These are phyloP conservation scores for Diabrotica balteata DNA, from an alignment of 2,888 invertebrate species.

Conservation along the genomic window DNA sequence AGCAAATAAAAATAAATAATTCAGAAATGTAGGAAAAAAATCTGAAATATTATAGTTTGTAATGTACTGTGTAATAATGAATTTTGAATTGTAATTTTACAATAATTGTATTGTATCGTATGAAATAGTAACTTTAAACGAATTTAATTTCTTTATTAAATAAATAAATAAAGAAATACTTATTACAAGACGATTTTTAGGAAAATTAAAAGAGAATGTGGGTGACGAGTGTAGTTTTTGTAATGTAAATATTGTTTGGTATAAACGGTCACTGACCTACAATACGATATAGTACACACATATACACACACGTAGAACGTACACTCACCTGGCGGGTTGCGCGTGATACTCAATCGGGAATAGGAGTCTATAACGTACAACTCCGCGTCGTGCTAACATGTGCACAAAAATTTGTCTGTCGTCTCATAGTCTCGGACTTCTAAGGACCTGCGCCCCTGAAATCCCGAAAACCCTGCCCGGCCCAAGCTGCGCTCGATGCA, in stretches of 20 bases:
- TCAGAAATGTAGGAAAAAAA: too few species aligned
- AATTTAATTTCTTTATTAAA: too few species aligned
- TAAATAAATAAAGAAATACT: too few species aligned
- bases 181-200: too few species aligned
- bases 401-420: constrained; percentile 64
- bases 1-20: too few species aligned
- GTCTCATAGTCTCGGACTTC: constrained; percentile 59
- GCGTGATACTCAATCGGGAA: constrained; percentile 51
- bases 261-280: constrained; percentile 54
- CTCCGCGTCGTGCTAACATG: constrained; percentile 63
- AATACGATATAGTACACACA: constrained; percentile 41
- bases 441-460: constrained; percentile 45
- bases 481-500: constrained; percentile 55
- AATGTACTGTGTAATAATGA: too few species aligned
- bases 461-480: constrained; percentile 47
- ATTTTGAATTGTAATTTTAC: too few species aligned
- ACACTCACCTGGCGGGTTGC: constrained; percentile 56
- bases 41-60: too few species aligned
- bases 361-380: constrained; percentile 59
- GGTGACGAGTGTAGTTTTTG: too few species aligned
- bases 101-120: too few species aligned
- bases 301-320: constrained; percentile 50
- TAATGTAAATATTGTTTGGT: constrained; percentile 8
- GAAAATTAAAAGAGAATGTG: too few species aligned
- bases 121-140: too few species aligned